Evolutionary conservation across 2,113 vertebrate genomes (phyloP), one percentile per base, ranked within the genome.

Genomic region (Phalacrocorax brasilianus): DNA sequence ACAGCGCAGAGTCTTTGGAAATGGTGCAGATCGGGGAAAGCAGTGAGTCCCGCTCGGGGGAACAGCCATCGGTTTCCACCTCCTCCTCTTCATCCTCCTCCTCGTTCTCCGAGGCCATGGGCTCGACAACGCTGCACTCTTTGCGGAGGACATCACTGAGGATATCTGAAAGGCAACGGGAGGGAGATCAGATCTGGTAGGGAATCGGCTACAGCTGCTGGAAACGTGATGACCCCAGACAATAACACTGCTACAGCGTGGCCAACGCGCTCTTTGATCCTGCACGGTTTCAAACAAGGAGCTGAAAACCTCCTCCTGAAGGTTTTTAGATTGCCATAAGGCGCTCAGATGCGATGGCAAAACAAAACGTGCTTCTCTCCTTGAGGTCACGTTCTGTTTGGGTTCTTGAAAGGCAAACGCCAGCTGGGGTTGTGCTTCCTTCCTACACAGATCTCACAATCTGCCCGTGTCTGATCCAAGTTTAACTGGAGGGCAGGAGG

Each of bases 141-240:
- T 98, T 98, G 76, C 98, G 98, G 94, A 99, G 96, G 81, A 99
- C 98, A 33, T 98, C 98, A 73, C 98, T 98, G 58, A 99, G 98
- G 93, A 99, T 96, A 94, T 99, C 99, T 99, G 97, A 75, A 93
- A 92, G 58, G 61, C 90, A 86, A n/a, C 8, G 88, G 7, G 28
- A 47, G 45, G 14, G 68, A 76, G 47, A 45, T 45, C 1, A 17
- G 2, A 27, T 58, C 44, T 63, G 59, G 35, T 35, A 49, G 0
- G 0, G 65, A 56, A 32, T 73, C 40, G 32, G 55, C 50, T 45
- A 40, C 5, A 75, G 40, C 33, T 22, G 3, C 33, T 19, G 83
- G 49, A 50, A 30, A 19, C 0, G 2, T 0, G 9, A 27, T 11
- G 75, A 38, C 10, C 30, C 14, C 44, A 13, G 32, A 17, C 68